These are phyloP conservation scores for Cariama cristata DNA, from an alignment of 2,113 vertebrate species.

Conservation along the genomic window DNA sequence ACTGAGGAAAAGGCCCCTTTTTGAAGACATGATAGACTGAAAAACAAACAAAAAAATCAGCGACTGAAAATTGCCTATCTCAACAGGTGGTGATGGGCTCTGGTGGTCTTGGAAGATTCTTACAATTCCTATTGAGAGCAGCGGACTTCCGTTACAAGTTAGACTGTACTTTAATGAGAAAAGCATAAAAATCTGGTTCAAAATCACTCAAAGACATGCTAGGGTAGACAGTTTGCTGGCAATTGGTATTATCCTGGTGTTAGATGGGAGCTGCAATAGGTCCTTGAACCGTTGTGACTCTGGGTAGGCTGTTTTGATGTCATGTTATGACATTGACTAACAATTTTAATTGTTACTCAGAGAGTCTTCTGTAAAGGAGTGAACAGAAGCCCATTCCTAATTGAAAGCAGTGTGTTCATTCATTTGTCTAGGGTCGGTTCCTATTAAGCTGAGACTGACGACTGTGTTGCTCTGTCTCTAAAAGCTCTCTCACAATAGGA, in stretches of 20 bases:
- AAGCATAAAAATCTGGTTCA: background rate
- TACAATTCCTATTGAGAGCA: accelerated
- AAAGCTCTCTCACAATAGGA: constrained; percentile 8
- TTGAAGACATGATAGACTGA: background rate
- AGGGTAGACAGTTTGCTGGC: background rate
- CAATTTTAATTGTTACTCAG: constrained; percentile 40
- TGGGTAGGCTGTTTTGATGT: background rate
- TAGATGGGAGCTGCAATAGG: background rate
- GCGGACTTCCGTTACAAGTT: background rate
- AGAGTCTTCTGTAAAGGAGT: background rate
- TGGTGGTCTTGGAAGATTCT: background rate
- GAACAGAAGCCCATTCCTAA: constrained; percentile 14
- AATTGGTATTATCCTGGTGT: background rate
- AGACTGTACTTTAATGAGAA: background rate
- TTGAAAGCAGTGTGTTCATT: background rate
- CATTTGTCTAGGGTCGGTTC: background rate
- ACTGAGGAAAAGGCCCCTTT: background rate
- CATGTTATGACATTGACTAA: background rate
- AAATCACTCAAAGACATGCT: background rate
- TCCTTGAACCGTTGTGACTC: background rate
- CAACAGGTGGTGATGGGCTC: background rate
- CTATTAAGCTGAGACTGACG: constrained; percentile 22
- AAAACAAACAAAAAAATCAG: background rate
- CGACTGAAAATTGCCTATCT: background rate
- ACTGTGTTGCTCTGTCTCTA: background rate